Evolutionary conservation across 2,113 vertebrate species (phyloP).

Genomic region (Athene noctua): DNA sequence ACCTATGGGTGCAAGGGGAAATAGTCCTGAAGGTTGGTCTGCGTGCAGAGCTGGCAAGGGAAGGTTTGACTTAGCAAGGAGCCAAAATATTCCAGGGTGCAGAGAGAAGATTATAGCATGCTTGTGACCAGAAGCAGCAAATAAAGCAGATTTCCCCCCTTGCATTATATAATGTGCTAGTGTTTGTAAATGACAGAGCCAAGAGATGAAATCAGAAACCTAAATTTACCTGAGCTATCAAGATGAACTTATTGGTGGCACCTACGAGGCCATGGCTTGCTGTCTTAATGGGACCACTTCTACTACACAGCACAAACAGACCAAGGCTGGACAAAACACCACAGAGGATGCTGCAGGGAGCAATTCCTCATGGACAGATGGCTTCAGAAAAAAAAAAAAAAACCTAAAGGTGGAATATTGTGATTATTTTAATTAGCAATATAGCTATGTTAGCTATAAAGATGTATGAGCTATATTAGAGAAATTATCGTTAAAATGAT

Average conservation of each 20-base stretch:
- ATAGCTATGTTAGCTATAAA: neutral
- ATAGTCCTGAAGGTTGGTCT: neutral
- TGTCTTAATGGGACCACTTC: neutral
- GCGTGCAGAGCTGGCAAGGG: neutral
- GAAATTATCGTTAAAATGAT: neutral
- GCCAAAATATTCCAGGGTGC: neutral
- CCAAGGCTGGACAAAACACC: neutral
- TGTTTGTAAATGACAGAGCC: neutral
- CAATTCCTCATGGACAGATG: neutral
- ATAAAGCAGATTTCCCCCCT: neutral
- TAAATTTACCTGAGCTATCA: neutral
- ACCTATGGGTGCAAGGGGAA: slow-evolving; percentile 75
- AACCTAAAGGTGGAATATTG: neutral
- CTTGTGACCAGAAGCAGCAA: neutral
- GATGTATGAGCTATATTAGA: neutral
- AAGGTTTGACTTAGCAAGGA: neutral
- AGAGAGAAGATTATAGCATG: neutral
- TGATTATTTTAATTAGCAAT: neutral
- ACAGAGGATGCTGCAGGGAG: neutral
- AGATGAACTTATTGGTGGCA: neutral
- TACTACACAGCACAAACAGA: neutral
- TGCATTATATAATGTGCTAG: neutral
- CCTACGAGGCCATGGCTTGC: neutral
- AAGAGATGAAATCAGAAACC: neutral
- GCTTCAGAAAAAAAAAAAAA: neutral